Conservation (phyloP, 2,113 vertebrate species). For the Hydrochoerus hydrochaeris region DNA sequence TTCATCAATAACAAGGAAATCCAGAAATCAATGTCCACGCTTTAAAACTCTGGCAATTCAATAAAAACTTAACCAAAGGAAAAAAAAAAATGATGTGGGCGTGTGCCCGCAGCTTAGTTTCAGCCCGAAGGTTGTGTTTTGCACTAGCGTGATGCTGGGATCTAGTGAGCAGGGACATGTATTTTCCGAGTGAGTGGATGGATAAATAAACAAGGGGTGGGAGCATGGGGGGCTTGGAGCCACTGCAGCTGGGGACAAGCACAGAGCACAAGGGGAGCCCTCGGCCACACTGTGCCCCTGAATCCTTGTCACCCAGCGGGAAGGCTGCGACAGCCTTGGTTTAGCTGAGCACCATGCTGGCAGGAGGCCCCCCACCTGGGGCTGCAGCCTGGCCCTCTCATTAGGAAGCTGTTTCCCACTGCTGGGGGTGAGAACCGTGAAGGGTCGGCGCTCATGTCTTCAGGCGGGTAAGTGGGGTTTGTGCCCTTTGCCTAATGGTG, state of each 20-base stretch:
- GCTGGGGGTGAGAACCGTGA: not conserved
- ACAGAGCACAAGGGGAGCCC: not conserved
- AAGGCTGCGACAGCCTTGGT: not conserved
- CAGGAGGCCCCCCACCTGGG: no score
- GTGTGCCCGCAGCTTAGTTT: not conserved
- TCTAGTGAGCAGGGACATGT: not conserved
- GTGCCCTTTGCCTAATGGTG: not conserved
- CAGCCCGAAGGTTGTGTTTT: not conserved
- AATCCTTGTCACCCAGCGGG: not conserved
- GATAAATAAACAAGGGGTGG: not conserved
- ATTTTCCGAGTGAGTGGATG: not conserved
- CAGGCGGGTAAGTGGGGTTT: not conserved
- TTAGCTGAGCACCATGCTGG: not conserved
- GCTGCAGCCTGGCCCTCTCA: not conserved
- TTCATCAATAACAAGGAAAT: not conserved
- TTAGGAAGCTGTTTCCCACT: not conserved
- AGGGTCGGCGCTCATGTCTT: not conserved
- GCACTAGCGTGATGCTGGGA: not conserved
- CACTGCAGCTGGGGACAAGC: rapidly evolving
- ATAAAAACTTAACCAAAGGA: not conserved
- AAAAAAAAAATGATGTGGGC: no score
- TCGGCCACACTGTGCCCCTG: no score
- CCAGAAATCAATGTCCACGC: not conserved
- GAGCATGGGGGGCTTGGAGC: rapidly evolving
- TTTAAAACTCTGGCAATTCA: not conserved